Conservation (phyloP, 1,140 invertebrate genomes). For the Aporrectodea caliginosa region DNA sequence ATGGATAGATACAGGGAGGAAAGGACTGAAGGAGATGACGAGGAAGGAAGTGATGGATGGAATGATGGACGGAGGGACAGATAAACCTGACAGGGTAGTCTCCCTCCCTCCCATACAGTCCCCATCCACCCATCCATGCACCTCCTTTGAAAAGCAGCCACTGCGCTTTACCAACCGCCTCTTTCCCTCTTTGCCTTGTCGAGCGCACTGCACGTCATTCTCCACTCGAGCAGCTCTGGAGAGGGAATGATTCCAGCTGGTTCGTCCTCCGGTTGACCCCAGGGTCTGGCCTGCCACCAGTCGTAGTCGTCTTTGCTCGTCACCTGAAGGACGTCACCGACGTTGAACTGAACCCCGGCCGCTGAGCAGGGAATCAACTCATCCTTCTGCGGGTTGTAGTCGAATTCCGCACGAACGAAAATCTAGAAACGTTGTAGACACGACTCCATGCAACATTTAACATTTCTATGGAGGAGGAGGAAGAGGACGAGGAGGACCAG, state of each 20-base stretch:
- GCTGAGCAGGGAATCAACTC: slow-evolving; percentile 30
- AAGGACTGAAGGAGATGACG: too few species aligned
- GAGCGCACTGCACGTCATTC: slow-evolving; percentile 14
- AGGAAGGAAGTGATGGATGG: too few species aligned
- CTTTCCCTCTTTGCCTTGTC: slow-evolving; percentile 17
- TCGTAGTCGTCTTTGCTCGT: slow-evolving; percentile 25
- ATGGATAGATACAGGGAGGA: too few species aligned
- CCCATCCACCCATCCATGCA: too few species aligned
- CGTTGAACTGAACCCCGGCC: slow-evolving; percentile 28
- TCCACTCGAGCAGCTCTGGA: slow-evolving; percentile 20
- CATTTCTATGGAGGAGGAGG: not conserved
- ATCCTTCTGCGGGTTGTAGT: slow-evolving; percentile 31
- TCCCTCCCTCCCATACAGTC: too few species aligned
- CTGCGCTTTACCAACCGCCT: slow-evolving; percentile 13
- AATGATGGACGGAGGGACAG: too few species aligned
- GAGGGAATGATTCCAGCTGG: slow-evolving; percentile 19
- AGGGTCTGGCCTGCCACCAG: slow-evolving; percentile 33
- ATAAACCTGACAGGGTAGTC: too few species aligned
- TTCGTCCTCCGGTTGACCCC: slow-evolving; percentile 9
- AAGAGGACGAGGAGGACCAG: too few species aligned
- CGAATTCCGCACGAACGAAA: slow-evolving; percentile 29
- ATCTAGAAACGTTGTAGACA: slow-evolving; percentile 13
- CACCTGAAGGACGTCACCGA: slow-evolving; percentile 28
- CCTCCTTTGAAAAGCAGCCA: too few species aligned
- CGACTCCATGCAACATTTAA: not conserved